Evolutionary conservation across 2,113 vertebrate genomes (phyloP).

Genomic region (Sylvia atricapilla): DNA sequence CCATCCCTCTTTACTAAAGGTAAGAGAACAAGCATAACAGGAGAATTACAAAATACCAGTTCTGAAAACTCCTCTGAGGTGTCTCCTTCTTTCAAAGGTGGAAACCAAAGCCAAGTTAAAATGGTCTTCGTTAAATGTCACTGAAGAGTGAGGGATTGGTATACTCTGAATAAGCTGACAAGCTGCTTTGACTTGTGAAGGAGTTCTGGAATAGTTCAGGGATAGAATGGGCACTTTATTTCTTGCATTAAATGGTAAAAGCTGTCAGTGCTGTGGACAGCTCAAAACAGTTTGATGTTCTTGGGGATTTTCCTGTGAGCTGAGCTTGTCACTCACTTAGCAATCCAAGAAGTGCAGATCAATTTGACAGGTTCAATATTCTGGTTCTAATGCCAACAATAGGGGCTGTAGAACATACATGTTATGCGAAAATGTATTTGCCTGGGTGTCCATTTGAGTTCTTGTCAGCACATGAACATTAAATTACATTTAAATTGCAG

Average conservation of each 20-base stretch:
- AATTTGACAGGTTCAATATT: not conserved
- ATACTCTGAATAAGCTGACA: not conserved
- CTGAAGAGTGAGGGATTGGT: not conserved
- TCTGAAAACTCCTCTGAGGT: not conserved
- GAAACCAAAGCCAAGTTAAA: not conserved
- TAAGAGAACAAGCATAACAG: not conserved
- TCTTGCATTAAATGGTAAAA: not conserved
- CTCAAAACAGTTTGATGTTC: not conserved
- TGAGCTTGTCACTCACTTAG: not conserved
- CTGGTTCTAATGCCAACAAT: not conserved
- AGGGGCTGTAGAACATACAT: not conserved
- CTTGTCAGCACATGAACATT: not conserved
- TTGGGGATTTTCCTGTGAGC: not conserved
- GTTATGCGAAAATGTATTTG: not conserved
- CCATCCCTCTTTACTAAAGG: not conserved
- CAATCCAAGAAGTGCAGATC: not conserved
- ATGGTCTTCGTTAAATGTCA: not conserved
- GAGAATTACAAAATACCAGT: not conserved
- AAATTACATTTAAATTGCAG: not conserved
- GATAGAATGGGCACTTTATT: not conserved
- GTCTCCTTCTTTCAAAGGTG: not conserved
- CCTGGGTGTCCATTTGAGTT: not conserved
- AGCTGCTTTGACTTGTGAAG: not conserved
- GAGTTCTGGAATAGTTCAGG: not conserved
- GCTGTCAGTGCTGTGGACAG: not conserved